A percentile compares a stretch with the other conserved stretches of the same genome.
Evolutionary conservation across 1,140 invertebrate genomes (phyloP).

Genomic region (Nymphalis io): DNA sequence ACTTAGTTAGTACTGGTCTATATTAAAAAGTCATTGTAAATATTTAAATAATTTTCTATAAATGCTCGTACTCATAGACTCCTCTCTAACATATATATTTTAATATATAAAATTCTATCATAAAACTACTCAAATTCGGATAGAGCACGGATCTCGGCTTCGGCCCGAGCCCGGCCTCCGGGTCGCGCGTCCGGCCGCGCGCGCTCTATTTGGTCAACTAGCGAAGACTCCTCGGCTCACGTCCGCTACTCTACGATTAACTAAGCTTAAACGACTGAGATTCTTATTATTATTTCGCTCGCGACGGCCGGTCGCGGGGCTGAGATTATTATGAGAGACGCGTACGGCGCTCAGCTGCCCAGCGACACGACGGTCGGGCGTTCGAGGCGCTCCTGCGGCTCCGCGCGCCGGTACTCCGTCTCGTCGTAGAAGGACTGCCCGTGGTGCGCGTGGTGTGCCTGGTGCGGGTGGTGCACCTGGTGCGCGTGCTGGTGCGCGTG

Average conservation of each 20-base stretch:
- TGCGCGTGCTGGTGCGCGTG: conserved; percentile 40
- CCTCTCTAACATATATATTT: conserved; percentile 3
- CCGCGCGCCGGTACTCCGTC: conserved; percentile 49
- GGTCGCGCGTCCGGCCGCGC: neutral
- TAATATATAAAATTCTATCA: conserved; percentile 6
- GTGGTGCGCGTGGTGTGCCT: conserved; percentile 34
- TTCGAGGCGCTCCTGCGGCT: conserved; percentile 53
- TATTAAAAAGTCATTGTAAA: conserved; percentile 20
- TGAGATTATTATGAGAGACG: conserved; percentile 21
- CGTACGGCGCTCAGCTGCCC: conserved; percentile 61
- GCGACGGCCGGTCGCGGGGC: neutral
- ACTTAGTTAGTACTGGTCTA: conserved; percentile 2
- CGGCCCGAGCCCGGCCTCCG: neutral
- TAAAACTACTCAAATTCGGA: conserved; percentile 8
- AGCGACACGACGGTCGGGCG: conserved; percentile 69
- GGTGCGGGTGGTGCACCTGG: conserved; percentile 41
- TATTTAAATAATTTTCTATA: conserved; percentile 21
- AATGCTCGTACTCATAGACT: conserved; percentile 36
- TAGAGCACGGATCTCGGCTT: neutral
- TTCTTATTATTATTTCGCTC: conserved; percentile 46
- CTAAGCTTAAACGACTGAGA: conserved; percentile 62
- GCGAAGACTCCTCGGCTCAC: conserved; percentile 40
- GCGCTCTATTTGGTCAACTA: conserved; percentile 57
- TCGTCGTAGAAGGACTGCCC: conserved; percentile 50
- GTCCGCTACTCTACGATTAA: conserved; percentile 38